These are phyloP conservation scores for Drosophila glabriapex DNA, from an alignment of 2,888 invertebrate species.

Conservation along the genomic window DNA sequence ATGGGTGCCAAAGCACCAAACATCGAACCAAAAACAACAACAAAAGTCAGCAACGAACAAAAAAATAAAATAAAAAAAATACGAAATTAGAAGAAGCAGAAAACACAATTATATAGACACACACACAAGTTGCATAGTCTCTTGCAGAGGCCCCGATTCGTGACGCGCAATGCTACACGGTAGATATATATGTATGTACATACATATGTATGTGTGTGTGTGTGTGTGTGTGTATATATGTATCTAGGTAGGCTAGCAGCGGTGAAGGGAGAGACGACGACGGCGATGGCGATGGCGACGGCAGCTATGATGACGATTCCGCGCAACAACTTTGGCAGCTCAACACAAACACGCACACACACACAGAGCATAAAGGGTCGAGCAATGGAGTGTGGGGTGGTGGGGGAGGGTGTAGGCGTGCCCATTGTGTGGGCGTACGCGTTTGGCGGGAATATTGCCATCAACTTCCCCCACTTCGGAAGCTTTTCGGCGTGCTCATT, in stretches of 20 bases:
- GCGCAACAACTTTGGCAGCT: conserved; percentile 61
- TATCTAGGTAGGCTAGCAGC: conserved; percentile 15
- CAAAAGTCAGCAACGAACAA: conserved; percentile 15
- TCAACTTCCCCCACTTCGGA: conserved; percentile 51
- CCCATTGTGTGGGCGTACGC: conserved; percentile 29
- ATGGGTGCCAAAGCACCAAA: conserved; percentile 39
- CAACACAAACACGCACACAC: conserved; percentile 26
- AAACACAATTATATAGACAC: conserved; percentile 47
- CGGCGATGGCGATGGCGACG: conserved; percentile 7
- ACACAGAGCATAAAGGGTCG: conserved; percentile 6
- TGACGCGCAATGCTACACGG: conserved; percentile 45
- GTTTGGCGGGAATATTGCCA: conserved; percentile 38
- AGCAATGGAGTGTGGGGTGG: neutral
- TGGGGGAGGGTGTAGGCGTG: conserved; percentile 15
- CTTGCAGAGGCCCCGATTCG: conserved; percentile 69
- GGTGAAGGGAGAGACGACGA: conserved; percentile 11
- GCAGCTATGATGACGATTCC: conserved; percentile 50
- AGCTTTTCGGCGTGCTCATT: conserved; percentile 43
- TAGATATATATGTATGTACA: conserved; percentile 1
- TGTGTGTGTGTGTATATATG: neutral
- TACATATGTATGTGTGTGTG: neutral
- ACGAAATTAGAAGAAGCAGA: conserved; percentile 9
- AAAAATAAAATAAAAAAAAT: neutral
- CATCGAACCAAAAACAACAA: conserved; percentile 21
- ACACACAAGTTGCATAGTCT: conserved; percentile 72